These are phyloP conservation scores for Octodonta nipae DNA, from an alignment of 2,888 invertebrate genomes.

Conservation along the genomic window DNA sequence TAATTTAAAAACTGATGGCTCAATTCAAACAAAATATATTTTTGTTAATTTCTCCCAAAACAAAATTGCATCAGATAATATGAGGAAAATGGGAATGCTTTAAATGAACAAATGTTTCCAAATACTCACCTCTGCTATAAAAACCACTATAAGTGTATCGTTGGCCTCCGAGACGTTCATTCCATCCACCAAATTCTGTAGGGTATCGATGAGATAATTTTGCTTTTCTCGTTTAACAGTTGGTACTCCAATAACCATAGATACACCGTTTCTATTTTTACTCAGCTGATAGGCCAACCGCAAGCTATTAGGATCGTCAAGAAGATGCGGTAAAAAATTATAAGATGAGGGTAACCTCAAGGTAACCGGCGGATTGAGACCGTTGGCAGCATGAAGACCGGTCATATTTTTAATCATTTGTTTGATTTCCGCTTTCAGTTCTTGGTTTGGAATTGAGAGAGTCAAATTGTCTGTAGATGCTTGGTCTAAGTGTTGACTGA, in stretches of 20 bases:
- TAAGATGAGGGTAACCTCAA: slow-evolving; percentile 67
- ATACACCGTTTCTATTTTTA: slow-evolving; percentile 58
- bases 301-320: slow-evolving; percentile 62
- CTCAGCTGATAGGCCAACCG: slow-evolving; percentile 67
- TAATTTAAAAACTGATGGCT: too few relatives aligned
- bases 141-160: slow-evolving; percentile 73
- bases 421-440: slow-evolving; percentile 28
- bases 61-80: too few relatives aligned
- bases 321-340: slow-evolving; percentile 76
- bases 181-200: slow-evolving; percentile 69
- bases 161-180: slow-evolving; percentile 58
- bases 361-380: slow-evolving; percentile 32
- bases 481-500: slow-evolving; percentile 46
- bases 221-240: slow-evolving; percentile 82
- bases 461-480: too few relatives aligned
- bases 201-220: slow-evolving; percentile 70
- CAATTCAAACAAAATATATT: too few relatives aligned
- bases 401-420: slow-evolving; percentile 33
- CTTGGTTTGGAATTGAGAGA: too few relatives aligned
- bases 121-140: slow-evolving; percentile 68
- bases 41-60: too few relatives aligned
- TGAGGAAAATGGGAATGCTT: too few relatives aligned
- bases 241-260: slow-evolving; percentile 77
- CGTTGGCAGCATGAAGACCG: slow-evolving; percentile 38
- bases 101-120: too few relatives aligned